Conservation (phyloP, 2,113 vertebrate genomes). For the Lophotis ruficrista region DNA sequence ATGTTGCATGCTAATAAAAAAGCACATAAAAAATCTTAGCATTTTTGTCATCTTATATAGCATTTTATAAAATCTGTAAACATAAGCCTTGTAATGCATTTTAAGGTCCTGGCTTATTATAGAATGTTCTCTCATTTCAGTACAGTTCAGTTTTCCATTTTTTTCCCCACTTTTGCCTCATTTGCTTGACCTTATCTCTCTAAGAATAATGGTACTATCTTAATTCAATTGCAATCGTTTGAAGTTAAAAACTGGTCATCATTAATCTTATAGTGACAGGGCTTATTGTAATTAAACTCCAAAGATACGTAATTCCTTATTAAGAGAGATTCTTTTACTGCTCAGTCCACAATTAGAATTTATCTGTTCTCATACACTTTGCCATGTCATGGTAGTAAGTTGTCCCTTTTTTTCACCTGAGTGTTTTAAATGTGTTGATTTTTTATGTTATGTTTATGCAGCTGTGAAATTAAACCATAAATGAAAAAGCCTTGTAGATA, state of each 20-base stretch:
- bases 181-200: slow-evolving; percentile 3
- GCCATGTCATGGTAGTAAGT: not conserved
- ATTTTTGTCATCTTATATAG: not conserved
- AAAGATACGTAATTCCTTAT: slow-evolving; percentile 39
- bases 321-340: not conserved
- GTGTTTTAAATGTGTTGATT: not conserved
- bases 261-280: slow-evolving; percentile 49
- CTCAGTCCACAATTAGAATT: slow-evolving; percentile 8
- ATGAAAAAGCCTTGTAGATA: slow-evolving; percentile 59
- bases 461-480: slow-evolving; percentile 62
- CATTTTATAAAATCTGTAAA: not conserved
- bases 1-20: not conserved
- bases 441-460: slow-evolving; percentile 19
- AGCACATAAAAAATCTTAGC: not conserved
- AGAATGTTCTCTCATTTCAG: not conserved
- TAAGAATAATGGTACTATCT: slow-evolving; percentile 21
- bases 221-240: slow-evolving; percentile 23
- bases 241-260: slow-evolving; percentile 48
- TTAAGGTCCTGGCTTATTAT: not conserved
- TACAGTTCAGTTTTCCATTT: not conserved
- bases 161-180: not conserved
- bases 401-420: not conserved
- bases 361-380: not conserved
- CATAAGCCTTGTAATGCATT: not conserved
- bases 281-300: slow-evolving; percentile 60